These are phyloP conservation scores for Megalurothrips usitatus DNA, from an alignment of 2,888 invertebrate genomes.

Conservation along the genomic window DNA sequence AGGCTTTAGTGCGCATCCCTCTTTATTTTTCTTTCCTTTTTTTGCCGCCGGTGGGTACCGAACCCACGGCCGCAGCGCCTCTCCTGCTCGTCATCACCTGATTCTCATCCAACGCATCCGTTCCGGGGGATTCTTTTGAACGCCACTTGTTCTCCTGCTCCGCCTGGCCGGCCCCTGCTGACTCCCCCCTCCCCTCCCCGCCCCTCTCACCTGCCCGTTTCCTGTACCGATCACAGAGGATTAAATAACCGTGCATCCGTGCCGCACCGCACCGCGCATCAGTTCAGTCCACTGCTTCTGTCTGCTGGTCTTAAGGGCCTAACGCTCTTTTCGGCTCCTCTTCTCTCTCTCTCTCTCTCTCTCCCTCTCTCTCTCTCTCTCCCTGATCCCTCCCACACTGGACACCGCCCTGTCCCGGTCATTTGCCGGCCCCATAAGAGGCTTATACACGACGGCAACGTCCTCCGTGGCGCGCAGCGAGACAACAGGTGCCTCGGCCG, in stretches of 20 bases:
- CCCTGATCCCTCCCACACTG: neutral
- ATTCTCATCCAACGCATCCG: constrained; percentile 1
- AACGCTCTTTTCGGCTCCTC: neutral
- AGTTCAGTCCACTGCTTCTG: neutral
- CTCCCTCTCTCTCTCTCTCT: neutral
- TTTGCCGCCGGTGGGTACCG: no score
- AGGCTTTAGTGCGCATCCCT: no score
- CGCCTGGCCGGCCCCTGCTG: neutral
- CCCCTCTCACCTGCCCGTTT: neutral
- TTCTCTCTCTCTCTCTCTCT: neutral
- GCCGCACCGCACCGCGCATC: neutral
- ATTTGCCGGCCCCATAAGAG: neutral
- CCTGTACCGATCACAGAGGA: constrained; percentile 14
- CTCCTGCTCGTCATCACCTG: neutral
- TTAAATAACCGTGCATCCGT: constrained; percentile 25
- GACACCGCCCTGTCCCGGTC: no score
- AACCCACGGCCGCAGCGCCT: no score
- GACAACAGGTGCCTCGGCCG: neutral
- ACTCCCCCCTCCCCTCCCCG: neutral
- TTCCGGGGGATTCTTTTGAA: constrained; percentile 7
- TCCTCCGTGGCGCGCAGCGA: no score
- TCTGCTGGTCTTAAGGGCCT: neutral
- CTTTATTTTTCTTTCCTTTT: no score
- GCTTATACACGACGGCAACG: neutral
- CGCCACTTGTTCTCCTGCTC: neutral